A percentile compares a stretch with the other conserved stretches of the same genome.
phyloP scores from a whole-genome alignment of 2,888 invertebrate genomes.

The Zele albiditarsus region DNA sequence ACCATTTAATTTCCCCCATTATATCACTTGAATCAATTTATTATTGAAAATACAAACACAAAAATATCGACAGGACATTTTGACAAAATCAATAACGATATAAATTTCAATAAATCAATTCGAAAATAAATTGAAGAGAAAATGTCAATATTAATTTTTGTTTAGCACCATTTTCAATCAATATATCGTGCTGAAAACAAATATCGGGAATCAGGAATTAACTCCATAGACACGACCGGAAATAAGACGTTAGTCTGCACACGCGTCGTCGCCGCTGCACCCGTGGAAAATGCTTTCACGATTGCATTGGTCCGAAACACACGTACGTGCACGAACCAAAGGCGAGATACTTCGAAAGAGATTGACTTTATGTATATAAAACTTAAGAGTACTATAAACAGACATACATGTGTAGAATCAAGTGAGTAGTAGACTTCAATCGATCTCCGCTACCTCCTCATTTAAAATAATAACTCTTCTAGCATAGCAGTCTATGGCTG shows the following conservation, averaged over 20 bases:
- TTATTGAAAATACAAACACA: neutral
- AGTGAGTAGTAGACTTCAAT: neutral
- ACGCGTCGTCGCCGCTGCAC: slow-evolving; percentile 28
- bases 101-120: neutral
- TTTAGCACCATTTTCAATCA: neutral
- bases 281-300: slow-evolving; percentile 48
- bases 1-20: no score
- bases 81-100: neutral
- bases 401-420: slow-evolving; percentile 7
- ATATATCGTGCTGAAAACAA: neutral
- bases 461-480: slow-evolving; percentile 48
- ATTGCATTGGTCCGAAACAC: slow-evolving; percentile 33
- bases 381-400: neutral
- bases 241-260: slow-evolving; percentile 42
- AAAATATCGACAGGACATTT: neutral
- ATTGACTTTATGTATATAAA: neutral
- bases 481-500: slow-evolving; percentile 25
- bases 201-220: neutral
- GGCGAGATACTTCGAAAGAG: neutral
- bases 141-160: neutral
- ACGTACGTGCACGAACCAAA: slow-evolving; percentile 34
- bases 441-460: slow-evolving; percentile 26
- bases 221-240: slow-evolving; percentile 40
- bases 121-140: neutral
- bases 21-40: no score